These are phyloP conservation scores for Neolamprologus sp. DNA, from an alignment of 2,113 vertebrate genomes.

Conservation along the genomic window DNA sequence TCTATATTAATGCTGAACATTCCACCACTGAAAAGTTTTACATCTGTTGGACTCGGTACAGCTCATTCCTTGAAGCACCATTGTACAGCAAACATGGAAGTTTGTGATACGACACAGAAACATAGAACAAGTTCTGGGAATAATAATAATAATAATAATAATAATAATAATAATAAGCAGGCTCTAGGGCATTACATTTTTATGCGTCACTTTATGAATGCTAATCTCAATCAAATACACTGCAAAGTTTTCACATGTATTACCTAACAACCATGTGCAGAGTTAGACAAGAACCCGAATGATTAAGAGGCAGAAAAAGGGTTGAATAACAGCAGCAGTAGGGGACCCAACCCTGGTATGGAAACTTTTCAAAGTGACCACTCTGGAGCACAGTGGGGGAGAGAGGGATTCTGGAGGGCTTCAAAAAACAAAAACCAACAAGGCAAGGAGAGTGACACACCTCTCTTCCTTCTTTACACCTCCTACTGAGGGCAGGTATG, in stretches of 20 bases:
- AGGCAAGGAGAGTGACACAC: slow-evolving; percentile 44
- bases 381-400: slow-evolving; percentile 21
- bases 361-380: slow-evolving; percentile 38
- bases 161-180: slow-evolving; percentile 13
- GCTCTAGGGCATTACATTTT: slow-evolving; percentile 57
- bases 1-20: slow-evolving; percentile 49
- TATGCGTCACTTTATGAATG: slow-evolving; percentile 46
- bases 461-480: slow-evolving; percentile 45
- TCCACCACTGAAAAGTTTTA: slow-evolving; percentile 39
- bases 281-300: slow-evolving; percentile 8
- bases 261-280: slow-evolving; percentile 18
- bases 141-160: background rate
- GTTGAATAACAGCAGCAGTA: slow-evolving; percentile 48
- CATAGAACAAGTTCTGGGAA: slow-evolving; percentile 23
- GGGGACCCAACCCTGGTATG: slow-evolving; percentile 54
- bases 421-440: background rate
- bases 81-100: slow-evolving; percentile 39
- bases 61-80: slow-evolving; percentile 49
- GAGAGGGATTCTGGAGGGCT: slow-evolving; percentile 16
- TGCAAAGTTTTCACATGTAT: slow-evolving; percentile 40
- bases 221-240: slow-evolving; percentile 58
- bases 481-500: background rate
- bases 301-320: slow-evolving; percentile 26
- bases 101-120: slow-evolving; percentile 31
- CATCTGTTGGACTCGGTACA: slow-evolving; percentile 18